Conservation (phyloP, 1,140 invertebrate species). For the Trichonephila clavipes region DNA sequence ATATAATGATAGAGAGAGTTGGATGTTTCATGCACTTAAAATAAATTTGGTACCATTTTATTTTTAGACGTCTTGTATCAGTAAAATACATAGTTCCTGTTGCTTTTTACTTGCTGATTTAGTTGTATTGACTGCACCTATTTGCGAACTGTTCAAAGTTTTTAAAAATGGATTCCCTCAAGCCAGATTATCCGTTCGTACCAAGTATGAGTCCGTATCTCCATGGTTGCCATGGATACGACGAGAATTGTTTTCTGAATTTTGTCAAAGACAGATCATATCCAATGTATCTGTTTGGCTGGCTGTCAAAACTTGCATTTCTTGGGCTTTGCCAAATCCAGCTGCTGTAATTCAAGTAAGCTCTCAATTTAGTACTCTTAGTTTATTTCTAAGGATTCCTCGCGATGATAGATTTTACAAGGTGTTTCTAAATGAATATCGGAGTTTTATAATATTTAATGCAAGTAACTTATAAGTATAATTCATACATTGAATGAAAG, state of each 20-base stretch:
- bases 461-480: too few relatives aligned
- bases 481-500: too few relatives aligned
- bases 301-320: conserved; percentile 34
- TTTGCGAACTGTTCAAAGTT: conserved; percentile 17
- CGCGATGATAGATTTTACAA: background rate
- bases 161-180: conserved; percentile 66
- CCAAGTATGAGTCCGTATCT: conserved; percentile 38
- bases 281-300: conserved; percentile 67
- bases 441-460: too few relatives aligned
- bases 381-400: background rate
- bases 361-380: background rate
- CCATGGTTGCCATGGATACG: conserved; percentile 69
- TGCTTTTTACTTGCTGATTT: conserved; percentile 49
- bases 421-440: too few relatives aligned
- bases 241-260: conserved; percentile 60
- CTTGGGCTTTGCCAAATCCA: conserved; percentile 52
- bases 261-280: conserved; percentile 44
- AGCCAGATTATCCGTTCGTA: conserved; percentile 42
- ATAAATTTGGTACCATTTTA: background rate
- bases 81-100: conserved; percentile 66
- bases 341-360: conserved; percentile 58
- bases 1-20: too few relatives aligned
- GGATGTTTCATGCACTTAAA: too few relatives aligned
- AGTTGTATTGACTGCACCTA: conserved; percentile 53
- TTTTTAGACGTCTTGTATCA: conserved; percentile 32